These are phyloP conservation scores for Sebastiscus tertius DNA, from an alignment of 2,797 vertebrate genomes.

Conservation along the genomic window DNA sequence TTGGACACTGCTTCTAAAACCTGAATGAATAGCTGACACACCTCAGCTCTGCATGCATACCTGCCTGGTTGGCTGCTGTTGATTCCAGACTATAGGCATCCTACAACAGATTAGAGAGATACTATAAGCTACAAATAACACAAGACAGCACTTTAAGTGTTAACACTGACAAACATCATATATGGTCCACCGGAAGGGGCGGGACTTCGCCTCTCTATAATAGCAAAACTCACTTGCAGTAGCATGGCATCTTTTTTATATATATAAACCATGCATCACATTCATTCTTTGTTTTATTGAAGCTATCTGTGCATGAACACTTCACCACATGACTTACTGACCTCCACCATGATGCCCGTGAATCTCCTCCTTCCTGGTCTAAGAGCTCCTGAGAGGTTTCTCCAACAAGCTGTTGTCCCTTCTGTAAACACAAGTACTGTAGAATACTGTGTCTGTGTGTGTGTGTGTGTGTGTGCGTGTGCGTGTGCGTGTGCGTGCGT, in stretches of 20 bases:
- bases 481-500: constrained; percentile 9
- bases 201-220: fast-evolving
- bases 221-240: neutral
- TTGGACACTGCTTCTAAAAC: too few relatives aligned
- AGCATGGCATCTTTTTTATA: neutral
- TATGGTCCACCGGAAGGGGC: too few relatives aligned
- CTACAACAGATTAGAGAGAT: too few relatives aligned
- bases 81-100: too few relatives aligned
- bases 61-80: too few relatives aligned
- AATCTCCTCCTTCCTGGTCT: constrained; percentile 53
- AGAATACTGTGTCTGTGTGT: constrained; percentile 34
- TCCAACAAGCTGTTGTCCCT: constrained; percentile 72
- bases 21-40: too few relatives aligned
- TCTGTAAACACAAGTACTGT: constrained; percentile 68
- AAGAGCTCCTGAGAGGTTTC: constrained; percentile 65
- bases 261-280: neutral
- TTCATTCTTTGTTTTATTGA: constrained; percentile 16
- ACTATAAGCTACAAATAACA: too few relatives aligned
- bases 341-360: constrained; percentile 45
- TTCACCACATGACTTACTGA: constrained; percentile 44
- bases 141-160: too few relatives aligned
- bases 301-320: constrained; percentile 22
- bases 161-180: too few relatives aligned
- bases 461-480: constrained; percentile 14
- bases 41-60: too few relatives aligned